A percentile compares a stretch with the other conserved stretches of the same genome.
phyloP scores from a whole-genome alignment of 2,888 invertebrate genomes.

The Patella depressa region DNA sequence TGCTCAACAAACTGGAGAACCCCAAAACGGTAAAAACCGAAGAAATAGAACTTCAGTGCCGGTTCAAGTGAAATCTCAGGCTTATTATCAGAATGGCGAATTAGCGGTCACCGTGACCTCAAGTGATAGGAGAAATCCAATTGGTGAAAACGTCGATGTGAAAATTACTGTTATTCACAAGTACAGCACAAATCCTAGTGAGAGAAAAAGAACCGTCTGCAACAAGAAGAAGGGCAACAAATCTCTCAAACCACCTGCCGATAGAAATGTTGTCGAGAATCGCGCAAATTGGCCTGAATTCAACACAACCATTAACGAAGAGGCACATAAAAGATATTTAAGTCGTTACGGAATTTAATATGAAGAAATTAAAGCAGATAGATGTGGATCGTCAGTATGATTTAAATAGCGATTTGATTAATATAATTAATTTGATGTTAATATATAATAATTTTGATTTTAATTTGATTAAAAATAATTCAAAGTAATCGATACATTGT shows the following conservation, averaged over 20 bases:
- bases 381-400: too few species aligned
- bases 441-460: too few species aligned
- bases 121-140: not conserved
- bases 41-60: too few species aligned
- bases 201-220: not conserved
- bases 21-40: too few species aligned
- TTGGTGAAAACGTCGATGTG: not conserved
- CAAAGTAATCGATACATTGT: too few species aligned
- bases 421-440: too few species aligned
- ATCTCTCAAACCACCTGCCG: not conserved
- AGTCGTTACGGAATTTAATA: not conserved
- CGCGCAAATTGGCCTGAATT: conserved; percentile 4
- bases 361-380: too few species aligned
- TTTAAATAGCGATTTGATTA: too few species aligned
- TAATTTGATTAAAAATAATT: too few species aligned
- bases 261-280: conserved; percentile 2
- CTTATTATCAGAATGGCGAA: not conserved
- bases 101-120: not conserved
- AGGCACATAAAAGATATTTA: conserved; percentile 1
- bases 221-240: not conserved
- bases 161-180: not conserved
- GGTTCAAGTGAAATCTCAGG: not conserved
- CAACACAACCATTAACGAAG: not conserved
- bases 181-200: not conserved
- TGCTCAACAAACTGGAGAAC: too few species aligned